phyloP scores from a whole-genome alignment of 2,113 vertebrate species.

The Nymphicus hollandicus region DNA sequence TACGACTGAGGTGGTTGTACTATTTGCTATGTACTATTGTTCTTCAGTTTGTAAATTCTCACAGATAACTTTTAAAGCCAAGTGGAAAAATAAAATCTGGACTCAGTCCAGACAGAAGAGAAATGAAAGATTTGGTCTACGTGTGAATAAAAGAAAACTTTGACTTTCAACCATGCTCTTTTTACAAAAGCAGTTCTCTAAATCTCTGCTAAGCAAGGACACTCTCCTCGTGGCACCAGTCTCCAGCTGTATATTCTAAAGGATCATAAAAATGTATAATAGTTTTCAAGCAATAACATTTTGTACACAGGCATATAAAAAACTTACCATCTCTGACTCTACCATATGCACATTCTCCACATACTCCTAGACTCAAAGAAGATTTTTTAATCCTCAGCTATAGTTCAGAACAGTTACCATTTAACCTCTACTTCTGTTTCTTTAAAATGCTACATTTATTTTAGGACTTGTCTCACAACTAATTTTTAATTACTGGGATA shows the following conservation, averaged over 20 bases:
- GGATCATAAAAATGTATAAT: neutral
- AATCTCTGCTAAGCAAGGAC: neutral
- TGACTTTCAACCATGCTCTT: neutral
- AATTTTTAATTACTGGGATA: slow-evolving; percentile 9
- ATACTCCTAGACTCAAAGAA: neutral
- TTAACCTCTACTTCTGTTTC: neutral
- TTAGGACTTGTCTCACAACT: neutral
- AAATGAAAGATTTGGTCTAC: neutral
- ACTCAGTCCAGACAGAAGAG: neutral
- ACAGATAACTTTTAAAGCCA: neutral
- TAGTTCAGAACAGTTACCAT: neutral
- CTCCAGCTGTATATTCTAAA: neutral
- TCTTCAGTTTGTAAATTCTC: neutral
- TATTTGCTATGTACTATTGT: neutral
- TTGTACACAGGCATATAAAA: neutral
- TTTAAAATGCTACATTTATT: neutral
- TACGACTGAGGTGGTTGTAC: neutral
- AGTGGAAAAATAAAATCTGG: neutral
- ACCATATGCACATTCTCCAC: neutral
- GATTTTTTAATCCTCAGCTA: neutral
- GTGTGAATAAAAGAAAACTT: neutral
- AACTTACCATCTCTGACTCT: neutral
- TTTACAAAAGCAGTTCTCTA: neutral
- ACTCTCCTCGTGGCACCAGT: neutral
- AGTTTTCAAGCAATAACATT: neutral